Percentiles rank a stretch among this genome's conserved stretches.
phyloP scores from a whole-genome alignment of 2,113 vertebrate genomes.

The Mugil cephalus region DNA sequence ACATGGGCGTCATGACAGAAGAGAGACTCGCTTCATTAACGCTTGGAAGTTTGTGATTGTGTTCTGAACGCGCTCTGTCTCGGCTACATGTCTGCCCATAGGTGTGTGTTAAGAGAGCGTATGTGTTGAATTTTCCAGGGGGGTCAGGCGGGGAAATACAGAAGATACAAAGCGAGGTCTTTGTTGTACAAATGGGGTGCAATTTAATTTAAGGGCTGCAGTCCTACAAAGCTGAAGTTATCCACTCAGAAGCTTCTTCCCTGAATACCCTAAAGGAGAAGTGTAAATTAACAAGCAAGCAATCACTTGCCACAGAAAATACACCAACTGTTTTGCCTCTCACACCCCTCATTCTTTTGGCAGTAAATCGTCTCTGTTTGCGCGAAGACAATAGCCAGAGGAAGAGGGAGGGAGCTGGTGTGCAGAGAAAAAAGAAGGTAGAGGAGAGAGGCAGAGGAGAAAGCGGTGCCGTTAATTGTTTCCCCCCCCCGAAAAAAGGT shows the following conservation, averaged over 20 bases:
- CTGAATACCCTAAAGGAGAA: conserved; percentile 25
- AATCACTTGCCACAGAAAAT: conserved; percentile 43
- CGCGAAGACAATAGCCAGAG: conserved; percentile 79
- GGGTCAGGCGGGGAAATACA: conserved; percentile 50
- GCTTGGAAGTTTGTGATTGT: conserved; percentile 72
- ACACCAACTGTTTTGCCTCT: conserved; percentile 46
- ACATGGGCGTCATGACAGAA: conserved; percentile 77
- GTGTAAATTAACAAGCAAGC: conserved; percentile 54
- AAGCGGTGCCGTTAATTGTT: conserved; percentile 76
- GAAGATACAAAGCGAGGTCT: not conserved
- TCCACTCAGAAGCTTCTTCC: conserved; percentile 6
- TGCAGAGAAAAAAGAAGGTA: conserved; percentile 37
- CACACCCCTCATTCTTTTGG: conserved; percentile 56
- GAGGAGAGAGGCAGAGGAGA: conserved; percentile 54
- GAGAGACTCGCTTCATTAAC: conserved; percentile 75
- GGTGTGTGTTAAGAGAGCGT: conserved; percentile 17
- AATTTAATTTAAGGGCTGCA: conserved; percentile 39
- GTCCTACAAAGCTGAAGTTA: conserved; percentile 20
- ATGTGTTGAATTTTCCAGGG: conserved; percentile 21
- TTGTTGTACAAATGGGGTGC: conserved; percentile 28
- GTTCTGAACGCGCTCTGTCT: conserved; percentile 52
- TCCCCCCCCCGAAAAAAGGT: conserved; percentile 74
- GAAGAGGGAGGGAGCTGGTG: conserved; percentile 66
- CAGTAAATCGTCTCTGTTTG: conserved; percentile 67
- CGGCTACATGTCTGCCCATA: conserved; percentile 34